Base-by-base conservation (phyloP, 2,888 invertebrate genomes). In the Drosophila rubida region DNA sequence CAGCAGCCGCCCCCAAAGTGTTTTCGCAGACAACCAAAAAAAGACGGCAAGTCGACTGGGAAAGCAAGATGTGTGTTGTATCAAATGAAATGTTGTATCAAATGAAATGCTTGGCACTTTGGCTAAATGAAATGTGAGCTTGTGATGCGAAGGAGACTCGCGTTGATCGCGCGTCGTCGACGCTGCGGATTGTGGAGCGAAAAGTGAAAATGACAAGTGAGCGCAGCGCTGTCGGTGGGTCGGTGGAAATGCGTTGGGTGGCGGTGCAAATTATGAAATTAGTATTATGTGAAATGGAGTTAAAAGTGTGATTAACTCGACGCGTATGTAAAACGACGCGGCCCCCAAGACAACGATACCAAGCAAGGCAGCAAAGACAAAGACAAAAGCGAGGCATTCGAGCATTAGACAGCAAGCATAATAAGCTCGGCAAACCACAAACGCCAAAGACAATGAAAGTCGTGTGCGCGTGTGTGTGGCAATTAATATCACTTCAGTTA, bases 251-350 rank as follows among this genome's bases (percentile, higher is more conserved):
- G 71, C 70, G 74, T 84, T 69, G 81, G 87, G 55, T 63, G 35
- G 35, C 32, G 32, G 58, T 61, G 83, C 69, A 74, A 86, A 82
- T 88, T 82, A 88, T 82, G 84, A 82, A 82, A 82, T 87, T 86
- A 87, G 87, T 82, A 88, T 87, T 82, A 88, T 83, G 81, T 70
- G 88, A 88, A 87, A 77, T 80, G 88, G 80, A 81, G 88, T 87
- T 83, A 88, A 83, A 88, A 88, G 82, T 84, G 75, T 83, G 78
- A 83, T 87, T 83, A 83, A 79, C 84, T 87, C 63, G 60, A 59
- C 60, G 71, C 87, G 70, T 78, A 75, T 78, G 70, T 65, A 77
- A 73, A 76, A 53, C 66, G n/a, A n/a, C 44, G 42, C 13, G 25
- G 66, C 13, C 23, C 35, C 41, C 39, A 25, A 46, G 39, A 27